Conservation (phyloP, 2,797 vertebrate species). For the Danio choprae region DNA sequence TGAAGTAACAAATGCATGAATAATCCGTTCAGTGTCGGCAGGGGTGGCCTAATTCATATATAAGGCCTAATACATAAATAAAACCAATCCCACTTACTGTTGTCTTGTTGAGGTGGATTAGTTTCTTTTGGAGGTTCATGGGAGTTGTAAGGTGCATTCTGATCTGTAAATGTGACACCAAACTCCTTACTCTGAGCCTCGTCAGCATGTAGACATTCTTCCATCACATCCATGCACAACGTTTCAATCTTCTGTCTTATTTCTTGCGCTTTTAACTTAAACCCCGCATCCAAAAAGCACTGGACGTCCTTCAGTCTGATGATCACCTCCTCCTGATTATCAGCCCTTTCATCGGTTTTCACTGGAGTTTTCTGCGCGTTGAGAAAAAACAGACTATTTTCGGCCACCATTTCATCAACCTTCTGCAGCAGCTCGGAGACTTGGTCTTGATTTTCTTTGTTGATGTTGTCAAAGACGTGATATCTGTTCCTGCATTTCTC, state of each 20-base stretch:
- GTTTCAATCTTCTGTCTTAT: not conserved
- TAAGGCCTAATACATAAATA: not conserved
- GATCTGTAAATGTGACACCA: not conserved
- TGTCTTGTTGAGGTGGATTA: not conserved
- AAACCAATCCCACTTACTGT: not conserved
- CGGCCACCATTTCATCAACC: constrained; percentile 41
- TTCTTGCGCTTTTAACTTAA: not conserved
- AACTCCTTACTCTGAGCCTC: not conserved
- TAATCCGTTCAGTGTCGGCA: no score
- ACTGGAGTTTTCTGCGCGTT: not conserved
- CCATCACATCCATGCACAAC: not conserved
- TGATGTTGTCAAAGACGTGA: constrained; percentile 47
- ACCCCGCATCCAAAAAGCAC: not conserved
- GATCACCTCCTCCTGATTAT: not conserved
- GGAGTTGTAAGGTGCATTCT: not conserved
- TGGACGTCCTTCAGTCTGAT: not conserved
- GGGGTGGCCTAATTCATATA: not conserved
- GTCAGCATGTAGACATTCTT: not conserved
- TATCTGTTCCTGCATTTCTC: constrained; percentile 54
- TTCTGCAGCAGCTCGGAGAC: constrained; percentile 49
- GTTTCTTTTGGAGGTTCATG: not conserved
- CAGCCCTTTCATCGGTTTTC: no score
- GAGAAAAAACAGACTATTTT: not conserved
- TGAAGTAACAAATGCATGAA: no score
- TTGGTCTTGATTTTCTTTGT: constrained; percentile 28